Evolutionary conservation across 2,797 vertebrate genomes (phyloP).

Genomic region (Cryptoprocta ferox): DNA sequence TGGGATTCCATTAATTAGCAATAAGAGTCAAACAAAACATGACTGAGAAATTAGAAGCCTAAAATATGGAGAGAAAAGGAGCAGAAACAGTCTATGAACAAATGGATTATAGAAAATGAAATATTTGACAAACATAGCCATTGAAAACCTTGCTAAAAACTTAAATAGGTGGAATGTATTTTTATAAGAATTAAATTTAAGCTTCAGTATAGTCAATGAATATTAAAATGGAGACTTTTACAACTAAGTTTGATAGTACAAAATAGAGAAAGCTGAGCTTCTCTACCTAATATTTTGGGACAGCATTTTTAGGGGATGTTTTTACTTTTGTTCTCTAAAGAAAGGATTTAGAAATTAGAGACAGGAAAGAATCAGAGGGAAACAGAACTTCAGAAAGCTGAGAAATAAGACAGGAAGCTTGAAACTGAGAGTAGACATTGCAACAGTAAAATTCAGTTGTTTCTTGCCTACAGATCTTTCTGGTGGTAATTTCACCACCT

Average conservation of each 20-base stretch:
- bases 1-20: background rate
- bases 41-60: background rate
- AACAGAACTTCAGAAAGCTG: background rate
- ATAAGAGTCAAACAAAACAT: background rate
- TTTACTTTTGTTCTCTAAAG: background rate
- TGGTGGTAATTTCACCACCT: background rate
- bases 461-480: background rate
- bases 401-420: background rate
- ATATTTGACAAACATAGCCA: background rate
- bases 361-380: background rate
- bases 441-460: background rate
- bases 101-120: background rate
- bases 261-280: background rate
- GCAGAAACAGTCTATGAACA: background rate
- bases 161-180: background rate
- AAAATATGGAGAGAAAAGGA: background rate
- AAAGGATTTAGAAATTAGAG: background rate
- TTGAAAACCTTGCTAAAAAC: background rate
- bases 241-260: background rate
- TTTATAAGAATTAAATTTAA: slow-evolving; percentile 56
- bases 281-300: background rate
- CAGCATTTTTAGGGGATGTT: too few relatives aligned
- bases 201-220: background rate
- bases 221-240: background rate
- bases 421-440: background rate